Percentiles rank a stretch among this genome's conserved stretches.
phyloP scores from a whole-genome alignment of 2,113 vertebrate genomes.

The Cinclus cinclus region DNA sequence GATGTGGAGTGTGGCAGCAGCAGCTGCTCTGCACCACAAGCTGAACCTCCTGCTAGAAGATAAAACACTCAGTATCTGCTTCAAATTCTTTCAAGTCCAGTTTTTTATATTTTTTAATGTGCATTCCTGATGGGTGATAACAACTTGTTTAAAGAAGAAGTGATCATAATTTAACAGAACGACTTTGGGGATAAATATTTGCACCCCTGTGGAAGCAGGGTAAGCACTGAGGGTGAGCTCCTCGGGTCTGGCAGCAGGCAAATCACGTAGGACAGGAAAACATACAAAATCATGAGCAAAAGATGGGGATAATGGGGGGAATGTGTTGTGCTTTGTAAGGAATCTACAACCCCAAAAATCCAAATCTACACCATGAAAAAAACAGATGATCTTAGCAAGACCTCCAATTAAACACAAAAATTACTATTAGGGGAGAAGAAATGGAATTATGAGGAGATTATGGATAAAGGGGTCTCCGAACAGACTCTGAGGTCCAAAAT shows the following conservation, averaged over 20 bases:
- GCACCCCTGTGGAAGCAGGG: background rate
- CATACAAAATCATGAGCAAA: background rate
- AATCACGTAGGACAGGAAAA: background rate
- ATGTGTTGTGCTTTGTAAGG: background rate
- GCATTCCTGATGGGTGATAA: background rate
- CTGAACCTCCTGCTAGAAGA: background rate
- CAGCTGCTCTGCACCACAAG: background rate
- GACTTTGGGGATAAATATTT: background rate
- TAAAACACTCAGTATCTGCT: background rate
- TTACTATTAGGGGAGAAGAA: background rate
- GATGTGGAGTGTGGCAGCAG: background rate
- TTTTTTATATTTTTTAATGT: background rate
- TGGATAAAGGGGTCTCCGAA: background rate
- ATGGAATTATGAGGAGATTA: background rate
- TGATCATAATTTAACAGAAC: background rate
- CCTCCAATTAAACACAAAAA: background rate
- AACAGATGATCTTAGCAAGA: background rate
- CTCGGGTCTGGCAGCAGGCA: fast-evolving
- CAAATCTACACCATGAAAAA: background rate
- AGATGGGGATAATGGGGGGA: background rate
- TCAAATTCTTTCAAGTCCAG: background rate
- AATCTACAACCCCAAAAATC: background rate
- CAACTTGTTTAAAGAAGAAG: background rate
- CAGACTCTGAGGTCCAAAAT: background rate
- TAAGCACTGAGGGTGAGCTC: background rate